These are phyloP conservation scores for Ectemnius lituratus DNA, from an alignment of 2,888 invertebrate species.

Conservation along the genomic window DNA sequence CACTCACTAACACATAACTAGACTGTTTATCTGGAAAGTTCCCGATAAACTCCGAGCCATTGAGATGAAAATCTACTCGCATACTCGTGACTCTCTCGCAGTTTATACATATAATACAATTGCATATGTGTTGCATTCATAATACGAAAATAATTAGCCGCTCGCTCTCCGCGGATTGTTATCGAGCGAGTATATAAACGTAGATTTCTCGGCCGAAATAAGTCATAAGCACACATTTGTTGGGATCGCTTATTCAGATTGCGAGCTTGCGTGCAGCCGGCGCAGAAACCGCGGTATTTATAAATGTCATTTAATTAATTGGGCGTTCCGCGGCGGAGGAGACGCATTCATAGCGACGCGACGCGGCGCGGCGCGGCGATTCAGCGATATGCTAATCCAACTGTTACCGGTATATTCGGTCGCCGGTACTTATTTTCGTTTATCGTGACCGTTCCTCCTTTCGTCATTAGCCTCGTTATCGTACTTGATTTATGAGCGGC, in stretches of 20 bases:
- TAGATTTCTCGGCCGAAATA: not conserved
- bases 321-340: not conserved
- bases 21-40: too few species aligned
- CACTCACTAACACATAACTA: too few species aligned
- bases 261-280: not conserved
- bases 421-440: not conserved
- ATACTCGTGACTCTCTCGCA: too few species aligned
- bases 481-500: not conserved
- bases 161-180: too few species aligned
- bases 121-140: too few species aligned
- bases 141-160: too few species aligned
- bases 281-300: not conserved
- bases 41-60: too few species aligned
- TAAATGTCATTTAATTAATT: conserved; percentile 1
- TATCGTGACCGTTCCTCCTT: not conserved
- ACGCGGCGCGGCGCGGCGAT: not conserved
- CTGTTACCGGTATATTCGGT: not conserved
- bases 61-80: too few species aligned
- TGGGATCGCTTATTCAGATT: not conserved
- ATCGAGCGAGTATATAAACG: too few species aligned
- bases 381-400: conserved; percentile 4
- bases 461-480: conserved; percentile 7
- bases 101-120: too few species aligned
- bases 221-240: not conserved
- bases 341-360: not conserved